A percentile compares a stretch with the other conserved stretches of the same genome.
phyloP scores from a whole-genome alignment of 1,140 invertebrate species.

The Liolophura sinensis region DNA sequence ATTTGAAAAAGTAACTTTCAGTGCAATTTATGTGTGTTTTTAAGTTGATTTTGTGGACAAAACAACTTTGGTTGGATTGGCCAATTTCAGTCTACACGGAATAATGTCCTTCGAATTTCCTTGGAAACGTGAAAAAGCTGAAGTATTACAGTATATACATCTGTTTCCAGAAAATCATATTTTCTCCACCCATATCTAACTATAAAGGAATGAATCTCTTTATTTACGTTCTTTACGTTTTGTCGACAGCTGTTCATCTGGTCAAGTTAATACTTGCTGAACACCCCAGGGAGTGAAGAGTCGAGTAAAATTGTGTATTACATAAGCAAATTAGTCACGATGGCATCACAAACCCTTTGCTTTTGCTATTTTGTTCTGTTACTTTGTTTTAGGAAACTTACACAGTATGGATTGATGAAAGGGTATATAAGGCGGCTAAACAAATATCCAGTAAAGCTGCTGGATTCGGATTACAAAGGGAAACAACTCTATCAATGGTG shows the following conservation, averaged over 20 bases:
- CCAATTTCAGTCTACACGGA: not conserved
- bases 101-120: not conserved
- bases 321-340: too few relatives aligned
- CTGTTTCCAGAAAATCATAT: too few relatives aligned
- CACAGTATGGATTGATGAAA: conserved; percentile 88
- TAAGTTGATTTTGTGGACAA: not conserved
- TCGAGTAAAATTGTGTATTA: too few relatives aligned
- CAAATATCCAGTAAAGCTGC: conserved; percentile 63
- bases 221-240: too few relatives aligned
- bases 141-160: too few relatives aligned
- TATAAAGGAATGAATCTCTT: too few relatives aligned
- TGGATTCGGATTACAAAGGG: conserved; percentile 7
- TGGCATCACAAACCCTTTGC: too few relatives aligned
- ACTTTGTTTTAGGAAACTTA: conserved; percentile 69
- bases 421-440: conserved; percentile 82
- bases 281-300: too few relatives aligned
- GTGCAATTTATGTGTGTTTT: not conserved
- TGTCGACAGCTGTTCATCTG: not conserved
- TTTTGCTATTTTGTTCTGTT: too few relatives aligned
- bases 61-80: not conserved
- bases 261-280: conserved; percentile 5
- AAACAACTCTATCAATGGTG: conserved; percentile 66
- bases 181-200: too few relatives aligned
- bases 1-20: too few relatives aligned
- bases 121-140: too few relatives aligned